Evolutionary conservation across 2,888 invertebrate genomes (phyloP).

Genomic region (Eupsilia transversa): DNA sequence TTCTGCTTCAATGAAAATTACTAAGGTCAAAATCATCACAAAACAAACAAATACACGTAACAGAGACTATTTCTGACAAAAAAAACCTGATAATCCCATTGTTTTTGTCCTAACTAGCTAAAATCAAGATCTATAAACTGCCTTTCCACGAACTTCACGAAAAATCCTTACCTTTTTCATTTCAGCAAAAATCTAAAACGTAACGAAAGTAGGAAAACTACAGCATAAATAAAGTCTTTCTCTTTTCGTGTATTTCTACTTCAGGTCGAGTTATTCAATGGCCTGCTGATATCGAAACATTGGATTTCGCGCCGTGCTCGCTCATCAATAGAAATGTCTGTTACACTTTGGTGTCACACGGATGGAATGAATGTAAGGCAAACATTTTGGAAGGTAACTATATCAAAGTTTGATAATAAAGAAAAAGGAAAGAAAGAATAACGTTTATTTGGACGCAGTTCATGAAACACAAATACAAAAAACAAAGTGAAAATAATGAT

Average conservation of each 20-base stretch:
- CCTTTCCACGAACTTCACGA: slow-evolving; percentile 1
- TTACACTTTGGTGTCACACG: slow-evolving; percentile 46
- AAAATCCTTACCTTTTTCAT: slow-evolving; percentile 32
- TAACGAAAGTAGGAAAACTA: slow-evolving; percentile 43
- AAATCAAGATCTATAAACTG: slow-evolving; percentile 24
- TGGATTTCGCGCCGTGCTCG: slow-evolving; percentile 70
- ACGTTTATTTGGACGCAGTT: too few relatives aligned
- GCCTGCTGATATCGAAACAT: slow-evolving; percentile 67
- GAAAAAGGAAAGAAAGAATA: too few relatives aligned
- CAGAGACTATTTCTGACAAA: slow-evolving; percentile 1
- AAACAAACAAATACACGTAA: slow-evolving; percentile 19
- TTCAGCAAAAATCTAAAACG: slow-evolving; percentile 38
- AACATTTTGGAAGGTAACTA: too few relatives aligned
- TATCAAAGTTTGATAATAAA: neutral
- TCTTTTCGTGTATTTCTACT: slow-evolving; percentile 43
- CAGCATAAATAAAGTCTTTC: slow-evolving; percentile 54
- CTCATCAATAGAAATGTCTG: slow-evolving; percentile 70
- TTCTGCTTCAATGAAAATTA: slow-evolving; percentile 32
- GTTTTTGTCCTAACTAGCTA: slow-evolving; percentile 22
- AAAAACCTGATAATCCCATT: slow-evolving; percentile 31
- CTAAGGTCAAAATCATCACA: neutral
- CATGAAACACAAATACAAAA: too few relatives aligned
- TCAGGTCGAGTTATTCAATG: slow-evolving; percentile 65
- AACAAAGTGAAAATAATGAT: too few relatives aligned
- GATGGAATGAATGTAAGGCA: neutral